Percentiles rank a stretch among this genome's conserved stretches.
phyloP scores from a whole-genome alignment of 2,888 invertebrate species.

The Meliscaeva auricollis region DNA sequence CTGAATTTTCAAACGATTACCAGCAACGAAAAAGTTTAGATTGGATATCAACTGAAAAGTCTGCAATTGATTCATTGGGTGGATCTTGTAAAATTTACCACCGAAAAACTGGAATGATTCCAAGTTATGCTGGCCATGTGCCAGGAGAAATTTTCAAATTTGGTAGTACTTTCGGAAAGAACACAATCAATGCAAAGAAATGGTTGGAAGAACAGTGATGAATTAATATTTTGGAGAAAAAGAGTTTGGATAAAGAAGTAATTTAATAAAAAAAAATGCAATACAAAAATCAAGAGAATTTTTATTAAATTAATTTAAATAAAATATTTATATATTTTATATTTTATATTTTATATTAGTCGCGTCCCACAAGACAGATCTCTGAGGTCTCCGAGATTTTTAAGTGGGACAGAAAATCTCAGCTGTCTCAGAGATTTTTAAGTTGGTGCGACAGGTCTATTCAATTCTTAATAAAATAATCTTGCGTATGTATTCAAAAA shows the following conservation, averaged over 20 bases:
- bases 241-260: no score
- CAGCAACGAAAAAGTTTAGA: conserved; percentile 89
- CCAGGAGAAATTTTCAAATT: conserved; percentile 90
- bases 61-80: conserved; percentile 78
- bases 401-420: no score
- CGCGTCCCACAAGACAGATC: no score
- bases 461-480: no score
- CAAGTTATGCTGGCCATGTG: conserved; percentile 91
- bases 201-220: conserved; percentile 86
- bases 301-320: no score
- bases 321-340: no score
- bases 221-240: conserved; percentile 8
- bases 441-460: no score
- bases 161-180: conserved; percentile 91
- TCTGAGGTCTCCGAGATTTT: no score
- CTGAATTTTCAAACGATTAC: conserved; percentile 91
- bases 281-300: no score
- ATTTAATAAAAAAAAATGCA: background rate
- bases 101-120: conserved; percentile 89
- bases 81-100: conserved; percentile 88
- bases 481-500: no score
- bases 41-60: conserved; percentile 87
- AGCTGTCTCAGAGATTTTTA: no score
- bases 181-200: conserved; percentile 89
- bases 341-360: no score